Evolutionary conservation across 2,797 vertebrate genomes (phyloP).

Genomic region (Pteropus rufus): DNA sequence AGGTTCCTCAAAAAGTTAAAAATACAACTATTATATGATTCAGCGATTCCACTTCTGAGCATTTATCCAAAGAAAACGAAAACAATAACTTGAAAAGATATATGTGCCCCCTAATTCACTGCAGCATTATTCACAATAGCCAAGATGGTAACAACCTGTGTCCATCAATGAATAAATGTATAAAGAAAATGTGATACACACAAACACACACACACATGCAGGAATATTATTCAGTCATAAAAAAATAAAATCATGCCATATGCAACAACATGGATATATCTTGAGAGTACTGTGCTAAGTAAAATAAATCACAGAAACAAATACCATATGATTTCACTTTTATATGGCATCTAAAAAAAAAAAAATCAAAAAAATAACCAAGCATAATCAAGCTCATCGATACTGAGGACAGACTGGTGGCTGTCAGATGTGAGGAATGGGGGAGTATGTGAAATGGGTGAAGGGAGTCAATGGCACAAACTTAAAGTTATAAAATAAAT

Average conservation of each 20-base stretch:
- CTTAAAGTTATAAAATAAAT: not conserved
- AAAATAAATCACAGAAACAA: not conserved
- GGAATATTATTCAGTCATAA: not conserved
- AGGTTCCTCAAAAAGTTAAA: not conserved
- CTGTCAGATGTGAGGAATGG: not conserved
- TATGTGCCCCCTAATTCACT: not conserved
- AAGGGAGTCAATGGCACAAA: not conserved
- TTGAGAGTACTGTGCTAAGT: not conserved
- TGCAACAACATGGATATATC: not conserved
- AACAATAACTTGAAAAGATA: not conserved
- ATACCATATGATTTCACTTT: not conserved
- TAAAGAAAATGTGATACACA: not conserved
- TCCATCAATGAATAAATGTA: not conserved
- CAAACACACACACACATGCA: not conserved
- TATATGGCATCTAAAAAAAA: not conserved
- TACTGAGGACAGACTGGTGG: not conserved
- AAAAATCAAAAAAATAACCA: no score
- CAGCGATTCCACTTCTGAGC: not conserved
- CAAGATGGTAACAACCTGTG: not conserved
- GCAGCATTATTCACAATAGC: not conserved
- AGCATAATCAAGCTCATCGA: not conserved
- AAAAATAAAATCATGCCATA: not conserved
- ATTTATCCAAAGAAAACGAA: not conserved
- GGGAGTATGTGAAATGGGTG: not conserved
- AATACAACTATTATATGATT: not conserved